These are phyloP conservation scores for Microctenopoma lineatum DNA, from an alignment of 2,797 vertebrate species.

Conservation along the genomic window DNA sequence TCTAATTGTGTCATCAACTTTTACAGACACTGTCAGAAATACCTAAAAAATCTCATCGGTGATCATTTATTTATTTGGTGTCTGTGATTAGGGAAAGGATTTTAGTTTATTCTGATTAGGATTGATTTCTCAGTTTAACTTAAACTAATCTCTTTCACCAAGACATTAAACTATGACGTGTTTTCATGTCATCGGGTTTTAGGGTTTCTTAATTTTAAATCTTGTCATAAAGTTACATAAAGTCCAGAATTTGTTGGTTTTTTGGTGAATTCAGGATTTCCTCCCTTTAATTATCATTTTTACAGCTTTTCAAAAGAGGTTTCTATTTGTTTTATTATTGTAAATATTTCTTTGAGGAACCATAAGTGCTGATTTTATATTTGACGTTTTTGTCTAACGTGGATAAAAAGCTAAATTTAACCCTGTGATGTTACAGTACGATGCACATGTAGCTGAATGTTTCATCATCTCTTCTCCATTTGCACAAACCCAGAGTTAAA, in stretches of 20 bases:
- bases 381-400: not conserved
- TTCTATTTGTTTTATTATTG: too few relatives aligned
- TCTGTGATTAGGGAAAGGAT: too few relatives aligned
- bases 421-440: not conserved
- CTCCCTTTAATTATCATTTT: too few relatives aligned
- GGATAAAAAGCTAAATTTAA: not conserved
- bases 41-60: too few relatives aligned
- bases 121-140: constrained; percentile 20
- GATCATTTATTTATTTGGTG: too few relatives aligned
- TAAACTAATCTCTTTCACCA: too few relatives aligned
- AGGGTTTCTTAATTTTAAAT: not conserved
- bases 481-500: constrained; percentile 45
- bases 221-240: not conserved
- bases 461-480: constrained; percentile 2
- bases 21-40: too few relatives aligned
- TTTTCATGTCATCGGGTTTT: not conserved
- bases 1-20: too few relatives aligned
- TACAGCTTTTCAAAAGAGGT: too few relatives aligned
- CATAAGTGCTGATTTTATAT: not conserved
- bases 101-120: too few relatives aligned
- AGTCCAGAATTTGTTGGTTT: not conserved
- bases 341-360: not conserved
- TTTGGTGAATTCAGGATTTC: not conserved
- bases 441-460: not conserved
- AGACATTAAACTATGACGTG: not conserved